Conservation (phyloP, 2,797 vertebrate genomes). For the Ctenochaetus hawaiiensis region DNA sequence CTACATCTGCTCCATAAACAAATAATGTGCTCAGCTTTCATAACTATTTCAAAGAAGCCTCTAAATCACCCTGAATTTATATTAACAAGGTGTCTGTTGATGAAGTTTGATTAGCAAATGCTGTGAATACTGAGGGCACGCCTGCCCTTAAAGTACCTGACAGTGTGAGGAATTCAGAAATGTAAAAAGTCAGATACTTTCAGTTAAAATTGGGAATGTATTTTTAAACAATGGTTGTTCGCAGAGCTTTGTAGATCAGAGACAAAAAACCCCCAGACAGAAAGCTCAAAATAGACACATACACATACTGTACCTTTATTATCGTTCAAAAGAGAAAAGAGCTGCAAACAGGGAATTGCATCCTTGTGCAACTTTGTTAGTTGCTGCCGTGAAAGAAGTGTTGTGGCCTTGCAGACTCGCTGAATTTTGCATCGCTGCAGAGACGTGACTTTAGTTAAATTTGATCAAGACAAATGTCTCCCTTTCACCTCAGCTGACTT, state of each 20-base stretch:
- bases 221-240: conserved; percentile 12
- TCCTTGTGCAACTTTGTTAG: conserved; percentile 19
- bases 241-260: conserved; percentile 37
- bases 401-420: conserved; percentile 18
- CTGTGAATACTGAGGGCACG: conserved; percentile 9
- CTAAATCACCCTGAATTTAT: background rate
- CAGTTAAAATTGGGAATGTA: conserved; percentile 26
- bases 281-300: conserved; percentile 37
- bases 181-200: conserved; percentile 4
- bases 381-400: background rate
- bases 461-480: conserved; percentile 39
- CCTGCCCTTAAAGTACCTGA: background rate
- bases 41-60: conserved; percentile 2
- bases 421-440: conserved; percentile 20
- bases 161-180: background rate
- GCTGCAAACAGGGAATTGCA: conserved; percentile 8
- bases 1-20: conserved; percentile 7
- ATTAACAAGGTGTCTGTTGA: background rate
- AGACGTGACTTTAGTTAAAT: conserved; percentile 17
- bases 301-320: conserved; percentile 1
- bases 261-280: conserved; percentile 11
- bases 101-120: conserved; percentile 5
- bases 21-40: background rate
- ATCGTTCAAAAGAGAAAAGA: conserved; percentile 11
- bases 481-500: conserved; percentile 35